Evolutionary conservation across 2,888 invertebrate genomes (phyloP), one percentile per base, ranked within the genome.

Genomic region (Priapulus caudatus): DNA sequence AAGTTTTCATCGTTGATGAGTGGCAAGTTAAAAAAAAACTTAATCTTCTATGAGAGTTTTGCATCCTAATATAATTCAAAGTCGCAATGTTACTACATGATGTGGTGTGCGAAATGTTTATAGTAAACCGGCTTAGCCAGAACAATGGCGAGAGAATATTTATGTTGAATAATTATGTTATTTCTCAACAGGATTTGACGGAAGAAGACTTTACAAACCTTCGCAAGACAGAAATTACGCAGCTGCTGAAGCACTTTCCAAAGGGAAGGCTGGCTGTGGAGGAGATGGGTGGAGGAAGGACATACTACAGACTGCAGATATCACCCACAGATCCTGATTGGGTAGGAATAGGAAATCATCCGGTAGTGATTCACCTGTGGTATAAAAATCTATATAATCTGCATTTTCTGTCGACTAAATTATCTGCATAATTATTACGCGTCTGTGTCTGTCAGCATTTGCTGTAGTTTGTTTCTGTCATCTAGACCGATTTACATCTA

Each of bases 201-300:
- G 33, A 33, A 33, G 10, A 33, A 10, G n/a, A 33, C n/a, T 33
- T 33, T 10, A 10, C 33, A 33, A n/a, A 33, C 10, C 33, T 33
- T 33, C 10, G 33, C 10, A n/a, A 33, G 10, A 33, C 33, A 10
- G 33, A 33, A 33, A 10, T 33, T 10, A 10, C 10, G 10, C 33
- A 33, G 33, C n/a, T 33, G 33, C 33, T 10, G 33, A 33, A 33
- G 33, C n/a, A 33, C n/a, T 33, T 33, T 33, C 33, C 33, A 33
- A n/a, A 10, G 10, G 33, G n/a, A 10, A 33, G n/a, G n/a, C n/a
- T 33, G 33, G n/a, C 33, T 33, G n/a, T 10, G n/a, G n/a, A 10
- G 10, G 33, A 33, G 10, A 10, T 10, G 33, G 10, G n/a, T 10
- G 33, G n/a, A 33, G 33, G 33, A n/a, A n/a, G n/a, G n/a, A 33